A percentile compares a stretch with the other conserved stretches of the same genome.
Conservation (phyloP, 2,888 invertebrate species). For the Platerodrilus igneus region DNA sequence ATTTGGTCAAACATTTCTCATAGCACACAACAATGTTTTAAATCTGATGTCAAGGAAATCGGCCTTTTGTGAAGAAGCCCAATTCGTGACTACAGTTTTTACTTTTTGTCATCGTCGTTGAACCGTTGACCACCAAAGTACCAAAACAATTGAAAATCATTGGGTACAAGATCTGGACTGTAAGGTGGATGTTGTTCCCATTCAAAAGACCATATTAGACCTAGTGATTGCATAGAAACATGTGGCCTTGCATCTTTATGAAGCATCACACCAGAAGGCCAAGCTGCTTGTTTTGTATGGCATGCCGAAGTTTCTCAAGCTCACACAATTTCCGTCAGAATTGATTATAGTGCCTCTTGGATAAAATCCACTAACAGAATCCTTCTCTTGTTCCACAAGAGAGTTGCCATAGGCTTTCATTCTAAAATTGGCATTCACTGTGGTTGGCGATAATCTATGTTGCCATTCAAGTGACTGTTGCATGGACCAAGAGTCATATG, state of each 20-base stretch:
- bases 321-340: too few relatives aligned
- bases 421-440: too few relatives aligned
- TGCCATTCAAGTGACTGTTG: too few relatives aligned
- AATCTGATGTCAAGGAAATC: not conserved
- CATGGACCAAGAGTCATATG: too few relatives aligned
- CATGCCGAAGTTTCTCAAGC: too few relatives aligned
- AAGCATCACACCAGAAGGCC: not conserved
- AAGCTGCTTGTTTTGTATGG: slow-evolving; percentile 4
- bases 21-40: not conserved
- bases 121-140: too few relatives aligned
- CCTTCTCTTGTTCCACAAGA: too few relatives aligned
- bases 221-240: not conserved
- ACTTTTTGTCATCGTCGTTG: not conserved
- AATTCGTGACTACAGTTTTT: not conserved
- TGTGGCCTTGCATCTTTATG: not conserved
- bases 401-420: too few relatives aligned
- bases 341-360: too few relatives aligned
- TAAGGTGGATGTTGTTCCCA: slow-evolving; percentile 4
- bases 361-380: too few relatives aligned
- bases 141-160: too few relatives aligned
- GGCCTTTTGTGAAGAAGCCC: not conserved
- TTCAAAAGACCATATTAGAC: slow-evolving; percentile 1
- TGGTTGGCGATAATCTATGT: too few relatives aligned
- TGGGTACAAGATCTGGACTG: slow-evolving; percentile 1
- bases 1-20: slow-evolving; percentile 3